These are phyloP conservation scores for Rhizomys pruinosus DNA, from an alignment of 2,113 vertebrate species.

Conservation along the genomic window DNA sequence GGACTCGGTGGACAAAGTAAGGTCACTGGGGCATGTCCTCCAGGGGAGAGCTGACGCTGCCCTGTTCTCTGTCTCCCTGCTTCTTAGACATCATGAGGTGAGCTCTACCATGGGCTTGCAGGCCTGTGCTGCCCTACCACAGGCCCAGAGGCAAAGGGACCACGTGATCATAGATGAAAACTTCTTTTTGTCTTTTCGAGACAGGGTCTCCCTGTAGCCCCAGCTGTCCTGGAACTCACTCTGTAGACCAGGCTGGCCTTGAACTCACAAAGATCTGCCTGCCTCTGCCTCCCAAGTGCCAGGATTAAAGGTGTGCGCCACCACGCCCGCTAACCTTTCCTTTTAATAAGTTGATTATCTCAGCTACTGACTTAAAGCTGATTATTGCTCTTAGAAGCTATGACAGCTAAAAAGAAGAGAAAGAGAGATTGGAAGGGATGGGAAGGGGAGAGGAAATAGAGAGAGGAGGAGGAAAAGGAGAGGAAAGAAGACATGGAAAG, in stretches of 20 bases:
- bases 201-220: too few species aligned
- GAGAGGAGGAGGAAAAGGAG: neutral
- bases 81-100: neutral
- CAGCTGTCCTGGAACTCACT: too few species aligned
- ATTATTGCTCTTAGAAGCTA: neutral
- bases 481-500: neutral
- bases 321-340: too few species aligned
- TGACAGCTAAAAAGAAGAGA: neutral
- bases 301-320: too few species aligned
- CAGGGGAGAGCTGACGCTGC: neutral
- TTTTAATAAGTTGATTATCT: neutral
- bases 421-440: fast-evolving
- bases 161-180: neutral
- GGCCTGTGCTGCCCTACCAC: too few species aligned
- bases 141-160: neutral
- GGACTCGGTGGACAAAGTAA: neutral
- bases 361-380: neutral
- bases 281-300: too few species aligned
- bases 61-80: neutral
- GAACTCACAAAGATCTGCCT: too few species aligned
- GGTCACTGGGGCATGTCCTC: neutral
- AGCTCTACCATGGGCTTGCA: neutral
- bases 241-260: too few species aligned
- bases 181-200: too few species aligned
- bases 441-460: neutral